Base-by-base conservation (phyloP, 2,113 vertebrate genomes). In the Heptranchias perlo region DNA sequence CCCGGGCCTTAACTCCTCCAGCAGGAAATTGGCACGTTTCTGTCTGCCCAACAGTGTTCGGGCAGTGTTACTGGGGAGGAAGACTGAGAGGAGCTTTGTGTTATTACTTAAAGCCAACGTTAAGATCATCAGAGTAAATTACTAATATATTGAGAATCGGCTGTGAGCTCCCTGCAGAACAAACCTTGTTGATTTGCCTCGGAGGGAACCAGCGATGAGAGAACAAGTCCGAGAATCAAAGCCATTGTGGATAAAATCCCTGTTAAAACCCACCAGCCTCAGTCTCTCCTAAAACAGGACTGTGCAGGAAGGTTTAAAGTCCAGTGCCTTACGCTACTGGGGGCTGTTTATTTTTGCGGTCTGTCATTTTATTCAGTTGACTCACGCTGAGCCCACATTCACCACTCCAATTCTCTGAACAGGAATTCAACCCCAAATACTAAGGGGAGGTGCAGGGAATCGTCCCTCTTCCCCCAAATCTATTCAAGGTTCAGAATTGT, bases 1-100 rank as follows among this genome's bases (percentile, higher is more conserved):
- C 1, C 99, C 99, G 96, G 98, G 96, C 1, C 98, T 96, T 23
- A 99, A 6, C 96, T 99, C 99, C 96, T 99, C 99, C 95, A 99
- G 84, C 0, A 97, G 97, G 44, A 58, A 67, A 95, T 97, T 98
- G 7, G 97, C 98, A 28, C 98, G 98, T 87, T 97, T 98, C 92
- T 97, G 96, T 76, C 99, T 97, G 93, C 97, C 96, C 92, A 99
- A 97, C 44, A 98, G 82, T 0, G 93, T 58, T 16, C 97, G 97
- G 47, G 98, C 97, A 18, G 94, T 96, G 0, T 14, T 65, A 96
- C 96, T 96, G 0, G 97, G 96, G 93, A 97, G 96, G 96, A 98
- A 98, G 28, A 98, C 99, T 98, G 92, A 16, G 93, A 94, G 0
- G 64, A 0, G n/a, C n/a, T 62, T 44, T 18, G 58, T 23, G n/a